Evolutionary conservation across 2,113 vertebrate genomes (phyloP).

Genomic region (Petrocephalus microphthalmus): DNA sequence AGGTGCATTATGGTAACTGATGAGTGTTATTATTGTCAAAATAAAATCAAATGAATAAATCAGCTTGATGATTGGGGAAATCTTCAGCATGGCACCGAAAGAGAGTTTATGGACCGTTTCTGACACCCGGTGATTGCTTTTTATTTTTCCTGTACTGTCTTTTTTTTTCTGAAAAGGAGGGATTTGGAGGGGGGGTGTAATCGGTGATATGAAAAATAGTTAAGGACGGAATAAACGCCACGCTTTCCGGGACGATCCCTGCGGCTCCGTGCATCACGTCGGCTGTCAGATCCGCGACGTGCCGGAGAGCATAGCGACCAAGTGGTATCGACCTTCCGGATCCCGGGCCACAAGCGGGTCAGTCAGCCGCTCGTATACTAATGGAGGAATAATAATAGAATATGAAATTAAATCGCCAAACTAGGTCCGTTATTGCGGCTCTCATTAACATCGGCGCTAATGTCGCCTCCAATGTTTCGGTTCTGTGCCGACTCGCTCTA

Average conservation of each 20-base stretch:
- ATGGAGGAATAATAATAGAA: constrained; percentile 62
- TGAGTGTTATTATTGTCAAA: constrained; percentile 49
- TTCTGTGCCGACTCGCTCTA: constrained; percentile 64
- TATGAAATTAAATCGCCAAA: constrained; percentile 57
- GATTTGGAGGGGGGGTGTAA: constrained; percentile 29
- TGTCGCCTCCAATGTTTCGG: constrained; percentile 61
- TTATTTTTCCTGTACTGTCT: constrained; percentile 47
- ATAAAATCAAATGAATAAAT: constrained; percentile 55
- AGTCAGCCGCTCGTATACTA: constrained; percentile 55
- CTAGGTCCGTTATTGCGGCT: constrained; percentile 46
- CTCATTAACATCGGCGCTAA: constrained; percentile 63
- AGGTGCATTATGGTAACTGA: constrained; percentile 58
- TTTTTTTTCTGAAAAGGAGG: constrained; percentile 32
- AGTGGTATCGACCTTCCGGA: not conserved
- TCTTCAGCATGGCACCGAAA: constrained; percentile 42
- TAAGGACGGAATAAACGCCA: constrained; percentile 15
- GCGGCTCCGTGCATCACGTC: constrained; percentile 31
- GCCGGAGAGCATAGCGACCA: not conserved
- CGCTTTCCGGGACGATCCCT: constrained; percentile 31
- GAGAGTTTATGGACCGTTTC: constrained; percentile 50
- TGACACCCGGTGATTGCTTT: constrained; percentile 53
- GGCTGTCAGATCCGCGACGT: constrained; percentile 21
- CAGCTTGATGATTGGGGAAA: constrained; percentile 49
- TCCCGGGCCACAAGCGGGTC: constrained; percentile 33
- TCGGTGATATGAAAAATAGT: constrained; percentile 40